Conservation (phyloP, 2,888 invertebrate species). For the Tanypteryx hageni region DNA sequence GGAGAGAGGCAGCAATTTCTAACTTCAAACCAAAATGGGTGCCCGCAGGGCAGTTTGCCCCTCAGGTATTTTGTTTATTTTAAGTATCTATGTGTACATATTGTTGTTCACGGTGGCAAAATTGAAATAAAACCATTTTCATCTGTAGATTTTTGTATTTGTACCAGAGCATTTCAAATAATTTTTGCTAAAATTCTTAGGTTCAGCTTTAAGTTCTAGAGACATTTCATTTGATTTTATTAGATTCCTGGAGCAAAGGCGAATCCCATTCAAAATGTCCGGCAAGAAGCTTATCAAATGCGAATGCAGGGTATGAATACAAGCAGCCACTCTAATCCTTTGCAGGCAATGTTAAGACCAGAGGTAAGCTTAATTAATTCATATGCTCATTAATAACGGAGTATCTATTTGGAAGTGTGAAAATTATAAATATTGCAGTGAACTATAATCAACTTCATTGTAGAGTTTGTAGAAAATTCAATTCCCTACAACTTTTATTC, state of each 20-base stretch:
- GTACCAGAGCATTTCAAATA: background rate
- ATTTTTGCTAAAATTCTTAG: background rate
- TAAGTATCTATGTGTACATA: too few species aligned
- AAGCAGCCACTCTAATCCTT: slow-evolving; percentile 69
- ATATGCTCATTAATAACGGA: background rate
- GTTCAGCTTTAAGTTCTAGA: background rate
- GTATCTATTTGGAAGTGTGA: too few species aligned
- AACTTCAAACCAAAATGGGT: slow-evolving; percentile 83
- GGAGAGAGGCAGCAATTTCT: slow-evolving; percentile 74
- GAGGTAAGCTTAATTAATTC: slow-evolving; percentile 71
- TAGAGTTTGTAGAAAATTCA: too few species aligned
- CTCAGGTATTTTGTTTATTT: slow-evolving; percentile 77
- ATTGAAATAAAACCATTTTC: too few species aligned
- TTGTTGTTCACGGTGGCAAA: too few species aligned
- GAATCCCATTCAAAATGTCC: slow-evolving; percentile 81
- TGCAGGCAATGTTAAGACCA: slow-evolving; percentile 77
- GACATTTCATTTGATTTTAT: background rate
- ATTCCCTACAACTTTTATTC: too few species aligned
- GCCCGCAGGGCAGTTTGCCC: slow-evolving; percentile 88
- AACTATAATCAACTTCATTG: too few species aligned
- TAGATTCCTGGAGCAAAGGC: slow-evolving; percentile 80
- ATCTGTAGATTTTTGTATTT: too few species aligned
- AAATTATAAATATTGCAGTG: too few species aligned
- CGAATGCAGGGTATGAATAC: slow-evolving; percentile 75
- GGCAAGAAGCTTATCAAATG: slow-evolving; percentile 86